A percentile compares a stretch with the other conserved stretches of the same genome.
These are phyloP conservation scores for Archocentrus centrarchus DNA, from an alignment of 2,113 vertebrate genomes.

Conservation along the genomic window DNA sequence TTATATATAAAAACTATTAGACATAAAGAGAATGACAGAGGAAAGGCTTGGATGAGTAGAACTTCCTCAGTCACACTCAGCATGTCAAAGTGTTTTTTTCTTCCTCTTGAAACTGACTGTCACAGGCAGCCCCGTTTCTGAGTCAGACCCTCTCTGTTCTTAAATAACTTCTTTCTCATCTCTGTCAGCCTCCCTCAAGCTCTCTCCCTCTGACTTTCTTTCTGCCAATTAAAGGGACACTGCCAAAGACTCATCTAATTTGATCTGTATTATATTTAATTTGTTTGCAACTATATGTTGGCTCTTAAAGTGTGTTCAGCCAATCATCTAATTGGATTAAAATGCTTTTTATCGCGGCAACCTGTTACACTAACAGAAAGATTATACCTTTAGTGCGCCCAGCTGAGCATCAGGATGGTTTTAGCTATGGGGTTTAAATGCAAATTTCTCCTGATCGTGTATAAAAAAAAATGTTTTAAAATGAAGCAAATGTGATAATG, in stretches of 20 bases:
- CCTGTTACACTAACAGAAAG: constrained; percentile 17
- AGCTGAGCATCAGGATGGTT: constrained; percentile 24
- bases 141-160: constrained; percentile 49
- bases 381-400: neutral
- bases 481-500: neutral
- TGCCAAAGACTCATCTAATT: constrained; percentile 24
- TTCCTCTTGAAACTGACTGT: constrained; percentile 47
- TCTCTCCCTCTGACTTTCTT: constrained; percentile 10
- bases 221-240: constrained; percentile 40
- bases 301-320: constrained; percentile 11
- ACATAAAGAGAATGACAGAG: constrained; percentile 54
- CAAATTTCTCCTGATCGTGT: neutral
- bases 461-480: neutral
- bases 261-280: constrained; percentile 35
- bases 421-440: constrained; percentile 1
- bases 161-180: constrained; percentile 49
- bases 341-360: constrained; percentile 8
- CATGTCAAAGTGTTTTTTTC: constrained; percentile 40
- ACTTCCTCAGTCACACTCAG: constrained; percentile 50
- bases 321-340: constrained; percentile 53
- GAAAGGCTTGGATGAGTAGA: constrained; percentile 35
- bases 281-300: neutral
- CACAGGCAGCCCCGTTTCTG: constrained; percentile 38
- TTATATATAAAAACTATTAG: constrained; percentile 58
- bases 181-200: constrained; percentile 38